Percentiles rank a stretch among this genome's conserved stretches.
phyloP scores from a whole-genome alignment of 2,888 invertebrate genomes.

The Drosophila barbarae region DNA sequence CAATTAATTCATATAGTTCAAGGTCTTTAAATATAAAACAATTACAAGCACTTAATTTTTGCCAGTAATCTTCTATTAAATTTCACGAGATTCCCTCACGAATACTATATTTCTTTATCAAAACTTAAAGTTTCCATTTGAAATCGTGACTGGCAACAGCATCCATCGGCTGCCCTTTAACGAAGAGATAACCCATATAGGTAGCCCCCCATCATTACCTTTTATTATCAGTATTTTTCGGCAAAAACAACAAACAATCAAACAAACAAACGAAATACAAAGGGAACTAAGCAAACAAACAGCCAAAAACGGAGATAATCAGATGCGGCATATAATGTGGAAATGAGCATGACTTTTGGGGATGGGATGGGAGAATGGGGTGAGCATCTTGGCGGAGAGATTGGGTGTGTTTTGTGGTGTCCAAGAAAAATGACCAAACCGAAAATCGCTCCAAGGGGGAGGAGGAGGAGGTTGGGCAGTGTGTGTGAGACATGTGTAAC shows the following conservation, averaged over 20 bases:
- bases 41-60: neutral
- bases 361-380: slow-evolving; percentile 12
- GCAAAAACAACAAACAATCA: slow-evolving; percentile 54
- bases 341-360: slow-evolving; percentile 65
- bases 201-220: slow-evolving; percentile 52
- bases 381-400: slow-evolving; percentile 3
- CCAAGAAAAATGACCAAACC: slow-evolving; percentile 57
- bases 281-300: slow-evolving; percentile 57
- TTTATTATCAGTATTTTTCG: slow-evolving; percentile 43
- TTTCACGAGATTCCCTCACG: slow-evolving; percentile 7
- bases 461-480: slow-evolving; percentile 1
- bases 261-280: slow-evolving; percentile 38
- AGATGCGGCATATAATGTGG: slow-evolving; percentile 70
- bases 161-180: slow-evolving; percentile 15
- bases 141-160: slow-evolving; percentile 4
- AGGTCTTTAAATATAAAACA: neutral
- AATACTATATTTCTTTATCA: slow-evolving; percentile 9
- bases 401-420: slow-evolving; percentile 4
- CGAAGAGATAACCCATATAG: slow-evolving; percentile 30
- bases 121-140: slow-evolving; percentile 32
- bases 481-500: slow-evolving; percentile 54
- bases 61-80: slow-evolving; percentile 10
- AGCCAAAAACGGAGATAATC: slow-evolving; percentile 58
- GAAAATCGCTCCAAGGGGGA: slow-evolving; percentile 34
- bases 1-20: neutral